Evolutionary conservation across 2,888 invertebrate species (phyloP).

Genomic region (Drosophila kambysellisi): DNA sequence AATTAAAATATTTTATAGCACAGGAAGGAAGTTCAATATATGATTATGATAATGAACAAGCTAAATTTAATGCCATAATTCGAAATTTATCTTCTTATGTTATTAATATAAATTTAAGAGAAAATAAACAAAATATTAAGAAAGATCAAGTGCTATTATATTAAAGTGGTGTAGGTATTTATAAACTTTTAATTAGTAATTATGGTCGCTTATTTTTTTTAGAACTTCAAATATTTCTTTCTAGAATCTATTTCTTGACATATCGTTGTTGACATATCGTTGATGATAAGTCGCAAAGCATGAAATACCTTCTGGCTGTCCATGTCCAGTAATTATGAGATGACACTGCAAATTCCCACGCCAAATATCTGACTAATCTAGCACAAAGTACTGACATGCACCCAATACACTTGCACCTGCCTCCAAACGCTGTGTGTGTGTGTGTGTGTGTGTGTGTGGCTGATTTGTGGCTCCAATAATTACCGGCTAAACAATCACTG

Average conservation of each 20-base stretch:
- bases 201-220: background rate
- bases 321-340: background rate
- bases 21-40: background rate
- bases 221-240: background rate
- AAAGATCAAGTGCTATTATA: background rate
- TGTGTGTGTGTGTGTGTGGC: background rate
- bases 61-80: background rate
- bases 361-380: constrained; percentile 24
- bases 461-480: constrained; percentile 48
- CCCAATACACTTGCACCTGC: constrained; percentile 3
- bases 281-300: background rate
- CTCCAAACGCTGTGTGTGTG: background rate
- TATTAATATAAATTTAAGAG: background rate
- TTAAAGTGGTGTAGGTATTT: background rate
- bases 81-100: background rate
- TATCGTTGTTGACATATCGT: background rate
- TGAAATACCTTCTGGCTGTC: background rate
- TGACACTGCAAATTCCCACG: constrained; percentile 35
- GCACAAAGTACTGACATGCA: constrained; percentile 7
- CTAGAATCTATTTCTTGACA: background rate
- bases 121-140: background rate
- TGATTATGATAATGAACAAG: background rate
- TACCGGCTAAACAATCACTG: constrained; percentile 64
- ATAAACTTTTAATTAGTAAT: background rate
- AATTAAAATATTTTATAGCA: background rate